Evolutionary conservation across 2,888 invertebrate species (phyloP), one percentile per base, ranked within the genome.

Genomic region (Ectemnius cavifrons): DNA sequence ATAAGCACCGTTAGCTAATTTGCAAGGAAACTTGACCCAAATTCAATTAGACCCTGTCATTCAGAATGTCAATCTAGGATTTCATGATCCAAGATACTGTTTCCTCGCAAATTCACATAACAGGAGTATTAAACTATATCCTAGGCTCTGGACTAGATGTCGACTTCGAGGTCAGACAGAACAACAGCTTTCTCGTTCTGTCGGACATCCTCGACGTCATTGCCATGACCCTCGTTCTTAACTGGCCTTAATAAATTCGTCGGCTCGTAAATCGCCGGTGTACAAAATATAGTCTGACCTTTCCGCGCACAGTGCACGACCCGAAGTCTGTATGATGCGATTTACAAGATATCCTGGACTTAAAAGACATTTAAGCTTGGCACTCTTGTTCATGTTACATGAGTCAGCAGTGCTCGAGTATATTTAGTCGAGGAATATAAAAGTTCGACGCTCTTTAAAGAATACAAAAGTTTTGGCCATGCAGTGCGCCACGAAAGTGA

Each of bases 251-350:
- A 56, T 4, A 37, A 37, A 37, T 8, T 37, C 37, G 8, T 37
- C 37, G 37, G 37, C 37, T 18, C 16, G 23, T 65, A 37, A 23
- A 65, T 68, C 71, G 64, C 56, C 66, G 56, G 66, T 80, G 63
- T 80, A 80, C 56, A 80, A 80, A 80, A 78, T 80, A 81, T 70
- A 23, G 52, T 4, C 66, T 75, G 28, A n/a, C 52, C 45, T 13
- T 60, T 14, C 58, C 61, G 47, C 49, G 46, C 60, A 52, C 20
- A 47, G 37, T 28, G 46, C 45, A 57, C 16, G 6, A 65, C 37
- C 37, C 37, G 37, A 37, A 37, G 37, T 6, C 37, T 37, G 6
- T 37, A 37, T 6, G 11, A 37, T 11, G 23, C 37, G 37, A 11
- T 11, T 11, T 11, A 37, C 8, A 37, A 37, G 11, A 11, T 37